Evolutionary conservation across 2,888 invertebrate species (phyloP), one percentile per base, ranked within the genome.

Genomic region (Agrenia bidenticulata): DNA sequence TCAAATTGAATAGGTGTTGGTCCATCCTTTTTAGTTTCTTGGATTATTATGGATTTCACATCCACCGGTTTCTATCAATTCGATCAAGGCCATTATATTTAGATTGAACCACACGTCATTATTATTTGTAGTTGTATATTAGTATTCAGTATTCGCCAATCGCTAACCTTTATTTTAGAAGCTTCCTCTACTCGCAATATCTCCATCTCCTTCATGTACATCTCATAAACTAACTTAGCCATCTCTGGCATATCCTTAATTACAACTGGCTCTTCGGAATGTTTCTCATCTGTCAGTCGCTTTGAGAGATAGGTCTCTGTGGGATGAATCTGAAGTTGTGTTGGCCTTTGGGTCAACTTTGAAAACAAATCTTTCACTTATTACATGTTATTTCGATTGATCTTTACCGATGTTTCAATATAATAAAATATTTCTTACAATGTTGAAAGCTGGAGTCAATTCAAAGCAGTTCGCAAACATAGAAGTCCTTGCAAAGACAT

Each of bases 401-500:
- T 11, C 5, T 27, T 11, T 32, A 17, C 11, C 55, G 5, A 37
- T n/a, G 27, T 26, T 32, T 11, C 7, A 15, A 55, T 2, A 4
- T 27, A 19, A 26, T 13, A 2, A 21, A 17, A 15, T 9, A 53
- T 9, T 58, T 68, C 77, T 79, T 80, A 90, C 89, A 82, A 93
- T 88, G 79, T 91, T 89, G 80, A 99, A 98, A 0, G 96, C 94
- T 5, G 96, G 95, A 42, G 93, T 92, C 32, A 99, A 83, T 80
- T 99, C 99, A 78, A 93, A 94, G 80, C 99, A 99, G 82, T 97
- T 96, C 78, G 90, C 87, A 83, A 99, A 99, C 54, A 99, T 84
- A 1, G 89, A 85, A 1, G 92, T 92, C 57, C 98, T 83, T 0
- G 94, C 98, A 81, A 99, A 96, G 32, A 99, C 87, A 80, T 98